Base-by-base conservation (phyloP, 2,888 invertebrate genomes). In the Euplexia lucipara region DNA sequence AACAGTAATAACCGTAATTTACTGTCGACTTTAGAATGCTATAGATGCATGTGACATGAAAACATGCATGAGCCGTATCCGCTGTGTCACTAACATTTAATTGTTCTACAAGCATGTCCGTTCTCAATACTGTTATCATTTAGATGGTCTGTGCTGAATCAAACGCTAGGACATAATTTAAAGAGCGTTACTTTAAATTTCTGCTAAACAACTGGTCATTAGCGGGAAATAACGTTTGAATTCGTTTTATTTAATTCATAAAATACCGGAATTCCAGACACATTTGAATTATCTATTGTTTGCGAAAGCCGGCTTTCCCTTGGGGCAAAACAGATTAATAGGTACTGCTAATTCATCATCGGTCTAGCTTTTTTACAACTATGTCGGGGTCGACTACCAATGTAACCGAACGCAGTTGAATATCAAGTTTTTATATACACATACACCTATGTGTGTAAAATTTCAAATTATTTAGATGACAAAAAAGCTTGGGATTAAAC, bases 191-290 rank as follows among this genome's bases (percentile, higher is more conserved):
- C 42, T 56, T 73, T 58, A 6, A 39, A 32, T 30, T 20, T 37
- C 48, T 58, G 44, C 53, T 35, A 18, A 45, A 70, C 47, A 45
- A 58, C 57, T 42, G 34, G 37, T 59, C 20, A 52, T 18, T 42
- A 41, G 35, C 35, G 54, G 53, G 65, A 44, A 42, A 10, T 10
- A 47, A 41, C 22, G 51, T 56, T 47, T 48, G 16, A 45, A 37
- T 57, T 8, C 4, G 22, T 60, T 52, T 34, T 51, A 41, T 58
- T 52, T 35, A 30, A 34, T 41, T n/a, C n/a, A n/a, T n/a, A n/a
- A n/a, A n/a, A n/a, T n/a, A n/a, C n/a, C n/a, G n/a, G n/a, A n/a
- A n/a, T n/a, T n/a, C n/a, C n/a, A n/a, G n/a, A n/a, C n/a, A n/a
- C n/a, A n/a, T n/a, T n/a, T n/a, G n/a, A n/a, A n/a, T n/a, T n/a